These are phyloP conservation scores for Neoascia interrupta DNA, from an alignment of 2,888 invertebrate species.

Conservation along the genomic window DNA sequence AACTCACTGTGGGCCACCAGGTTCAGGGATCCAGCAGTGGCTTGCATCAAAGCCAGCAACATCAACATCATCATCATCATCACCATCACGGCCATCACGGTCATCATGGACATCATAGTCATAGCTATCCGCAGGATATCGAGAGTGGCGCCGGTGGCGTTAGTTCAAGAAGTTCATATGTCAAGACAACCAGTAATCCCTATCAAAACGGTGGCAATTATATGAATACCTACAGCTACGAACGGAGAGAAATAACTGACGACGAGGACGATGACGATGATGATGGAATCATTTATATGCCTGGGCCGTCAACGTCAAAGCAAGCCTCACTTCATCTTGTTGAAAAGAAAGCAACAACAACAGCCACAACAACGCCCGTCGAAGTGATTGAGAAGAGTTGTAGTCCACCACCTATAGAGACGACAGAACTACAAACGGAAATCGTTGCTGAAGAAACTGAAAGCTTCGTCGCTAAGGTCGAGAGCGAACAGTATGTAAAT, in stretches of 20 bases:
- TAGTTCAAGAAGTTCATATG: conserved; percentile 75
- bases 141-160: conserved; percentile 72
- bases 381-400: conserved; percentile 23
- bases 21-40: conserved; percentile 64
- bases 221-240: conserved; percentile 73
- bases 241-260: conserved; percentile 63
- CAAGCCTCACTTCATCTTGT: conserved; percentile 44
- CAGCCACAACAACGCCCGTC: conserved; percentile 63
- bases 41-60: conserved; percentile 66
- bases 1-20: conserved; percentile 64
- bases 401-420: conserved; percentile 20
- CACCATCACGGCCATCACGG: conserved; percentile 60
- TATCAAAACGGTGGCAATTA: conserved; percentile 78
- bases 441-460: conserved; percentile 60
- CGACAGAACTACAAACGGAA: conserved; percentile 52
- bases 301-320: conserved; percentile 72
- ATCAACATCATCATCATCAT: conserved; percentile 61
- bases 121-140: conserved; percentile 53
- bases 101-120: conserved; percentile 53
- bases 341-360: conserved; percentile 60
- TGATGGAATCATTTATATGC: conserved; percentile 76
- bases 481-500: conserved; percentile 76
- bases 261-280: conserved; percentile 76
- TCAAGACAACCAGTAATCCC: conserved; percentile 76
- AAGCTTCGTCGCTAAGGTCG: conserved; percentile 75